Base-by-base conservation (phyloP, 2,113 vertebrate species). In the Coregonus clupeaformis region DNA sequence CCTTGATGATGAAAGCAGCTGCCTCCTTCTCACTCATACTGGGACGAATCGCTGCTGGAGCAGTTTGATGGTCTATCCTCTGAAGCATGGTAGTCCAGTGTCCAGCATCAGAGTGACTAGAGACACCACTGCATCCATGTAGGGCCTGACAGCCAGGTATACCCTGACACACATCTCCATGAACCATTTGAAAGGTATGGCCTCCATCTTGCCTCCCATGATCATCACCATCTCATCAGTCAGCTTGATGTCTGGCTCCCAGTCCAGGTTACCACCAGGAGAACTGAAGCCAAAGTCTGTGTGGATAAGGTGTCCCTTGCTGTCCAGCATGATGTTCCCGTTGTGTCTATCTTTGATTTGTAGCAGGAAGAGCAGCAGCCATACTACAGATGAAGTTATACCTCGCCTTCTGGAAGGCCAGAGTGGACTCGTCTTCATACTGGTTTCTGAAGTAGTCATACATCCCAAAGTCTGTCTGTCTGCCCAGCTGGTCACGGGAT, bases 241-340 rank as follows among this genome's bases (percentile, higher is more conserved):
- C 86, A 99, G 94, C 85, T 99, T 99, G 90, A 99, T 98, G 90
- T 99, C 97, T 0, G 98, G 98, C 36, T 42, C 36, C 36, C 36
- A 42, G 36, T 7, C 36, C 36, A 42, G 36, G 36, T 42, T 42
- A 42, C 80, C 98, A 0, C 97, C 98, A 0, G 98, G 98, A 2
- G 98, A 99, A 84, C 98, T 99, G 94, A 99, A 99, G 87, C 97
- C 98, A n/a, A 99, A 99, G 91, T 99, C 97, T 99, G 96, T 96
- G 69, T 97, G 95, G 80, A 97, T 96, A 84, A 97, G 94, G 80
- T 96, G 97, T 24, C 97, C 98, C 52, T 97, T 95, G 90, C 96
- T 97, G 92, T 99, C 98, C 94, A 99, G 91, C 97, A 99, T 99
- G 93, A 99, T 99, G 93, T 99, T 99, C 82, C 98, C 97, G 0